A percentile compares a stretch with the other conserved stretches of the same genome.
Conservation (phyloP, 2,888 invertebrate species). For the Xylota segnis region DNA sequence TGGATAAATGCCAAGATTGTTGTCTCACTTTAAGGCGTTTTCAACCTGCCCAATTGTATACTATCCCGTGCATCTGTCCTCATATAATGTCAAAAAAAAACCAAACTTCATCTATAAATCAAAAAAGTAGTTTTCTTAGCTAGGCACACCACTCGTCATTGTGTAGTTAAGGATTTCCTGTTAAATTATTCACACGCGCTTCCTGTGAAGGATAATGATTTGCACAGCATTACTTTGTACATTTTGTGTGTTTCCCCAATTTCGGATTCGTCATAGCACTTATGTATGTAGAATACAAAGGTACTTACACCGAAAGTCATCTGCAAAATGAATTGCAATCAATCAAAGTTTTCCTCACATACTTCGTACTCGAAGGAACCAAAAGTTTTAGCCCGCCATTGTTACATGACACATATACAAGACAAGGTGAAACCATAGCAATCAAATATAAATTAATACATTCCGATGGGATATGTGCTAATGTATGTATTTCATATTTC, state of each 20-base stretch:
- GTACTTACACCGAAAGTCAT: not conserved
- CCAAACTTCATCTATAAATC: not conserved
- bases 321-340: conserved; percentile 73
- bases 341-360: conserved; percentile 77
- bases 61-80: not conserved
- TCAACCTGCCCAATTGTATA: no score
- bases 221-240: not conserved
- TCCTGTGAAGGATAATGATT: not conserved
- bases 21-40: no score
- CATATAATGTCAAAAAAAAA: not conserved
- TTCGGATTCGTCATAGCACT: not conserved
- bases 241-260: not conserved
- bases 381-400: conserved; percentile 46
- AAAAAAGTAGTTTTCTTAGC: not conserved
- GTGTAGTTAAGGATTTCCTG: not conserved
- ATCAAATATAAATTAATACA: conserved; percentile 51
- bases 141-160: conserved; percentile 1
- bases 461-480: conserved; percentile 11
- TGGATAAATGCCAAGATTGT: no score
- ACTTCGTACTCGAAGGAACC: conserved; percentile 73
- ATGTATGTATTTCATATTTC: conserved; percentile 20
- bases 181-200: conserved; percentile 1
- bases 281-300: not conserved
- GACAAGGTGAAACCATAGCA: conserved; percentile 26
- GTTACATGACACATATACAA: conserved; percentile 13